phyloP scores from a whole-genome alignment of 2,888 invertebrate genomes.

The Xestobium rufovillosum region DNA sequence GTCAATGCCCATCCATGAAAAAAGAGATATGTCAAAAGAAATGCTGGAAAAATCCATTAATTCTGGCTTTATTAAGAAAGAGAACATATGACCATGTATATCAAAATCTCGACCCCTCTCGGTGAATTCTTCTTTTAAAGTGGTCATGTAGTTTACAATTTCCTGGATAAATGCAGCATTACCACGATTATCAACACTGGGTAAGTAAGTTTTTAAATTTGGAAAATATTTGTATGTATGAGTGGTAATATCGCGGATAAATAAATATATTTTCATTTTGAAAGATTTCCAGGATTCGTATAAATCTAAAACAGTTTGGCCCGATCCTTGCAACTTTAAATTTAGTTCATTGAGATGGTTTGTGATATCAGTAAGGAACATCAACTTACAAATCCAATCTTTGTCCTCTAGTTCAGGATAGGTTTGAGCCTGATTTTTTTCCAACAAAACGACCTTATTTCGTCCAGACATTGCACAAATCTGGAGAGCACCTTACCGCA shows the following conservation, averaged over 20 bases:
- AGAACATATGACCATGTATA: constrained; percentile 12
- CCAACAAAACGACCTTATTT: constrained; percentile 6
- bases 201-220: constrained; percentile 11
- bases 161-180: constrained; percentile 11
- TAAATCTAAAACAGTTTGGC: constrained; percentile 13
- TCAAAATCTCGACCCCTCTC: constrained; percentile 14
- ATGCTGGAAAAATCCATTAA: constrained; percentile 12
- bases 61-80: constrained; percentile 14
- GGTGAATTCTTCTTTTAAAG: constrained; percentile 11
- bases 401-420: constrained; percentile 4
- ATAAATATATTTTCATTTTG: constrained; percentile 17
- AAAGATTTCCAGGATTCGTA: constrained; percentile 14
- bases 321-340: constrained; percentile 13
- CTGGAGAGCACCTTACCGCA: constrained; percentile 8
- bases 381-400: constrained; percentile 13
- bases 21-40: constrained; percentile 12
- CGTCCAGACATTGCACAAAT: constrained; percentile 10
- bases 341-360: constrained; percentile 13
- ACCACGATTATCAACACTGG: constrained; percentile 7
- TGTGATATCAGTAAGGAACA: constrained; percentile 13
- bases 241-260: constrained; percentile 14
- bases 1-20: constrained; percentile 13
- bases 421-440: constrained; percentile 1
- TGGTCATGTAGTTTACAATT: constrained; percentile 10
- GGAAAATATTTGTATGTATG: constrained; percentile 17